Evolutionary conservation across 2,113 vertebrate genomes (phyloP).

Genomic region (Cephalopholis sonnerati): DNA sequence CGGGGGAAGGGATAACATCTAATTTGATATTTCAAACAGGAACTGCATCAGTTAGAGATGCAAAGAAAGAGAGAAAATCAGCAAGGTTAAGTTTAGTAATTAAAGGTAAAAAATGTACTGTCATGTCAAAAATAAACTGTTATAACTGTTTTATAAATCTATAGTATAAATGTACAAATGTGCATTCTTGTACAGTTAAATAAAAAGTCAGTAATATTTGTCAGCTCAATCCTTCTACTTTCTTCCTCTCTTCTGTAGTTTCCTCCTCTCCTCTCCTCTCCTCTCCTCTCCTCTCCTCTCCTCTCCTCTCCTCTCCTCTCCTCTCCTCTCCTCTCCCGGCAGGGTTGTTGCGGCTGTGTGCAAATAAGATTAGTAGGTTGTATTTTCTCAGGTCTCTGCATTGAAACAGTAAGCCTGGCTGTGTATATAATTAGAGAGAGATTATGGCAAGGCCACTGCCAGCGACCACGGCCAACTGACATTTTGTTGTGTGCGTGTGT

Average conservation of each 20-base stretch:
- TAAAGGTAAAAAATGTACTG: neutral
- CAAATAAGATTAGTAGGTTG: constrained; percentile 83
- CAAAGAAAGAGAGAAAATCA: neutral
- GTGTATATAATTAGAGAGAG: constrained; percentile 84
- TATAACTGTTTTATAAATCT: no score
- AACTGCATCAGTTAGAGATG: neutral
- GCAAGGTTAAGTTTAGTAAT: neutral
- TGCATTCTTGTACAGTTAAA: neutral
- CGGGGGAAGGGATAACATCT: neutral
- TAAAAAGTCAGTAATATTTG: neutral
- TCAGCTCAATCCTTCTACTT: neutral
- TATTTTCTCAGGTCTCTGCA: constrained; percentile 84
- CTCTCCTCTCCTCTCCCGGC: constrained; percentile 46
- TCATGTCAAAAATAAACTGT: neutral
- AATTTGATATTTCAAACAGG: neutral
- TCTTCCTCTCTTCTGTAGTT: neutral
- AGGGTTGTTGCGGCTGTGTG: constrained; percentile 76
- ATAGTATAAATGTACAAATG: neutral
- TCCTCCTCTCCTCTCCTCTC: constrained; percentile 1
- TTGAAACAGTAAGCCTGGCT: constrained; percentile 81
- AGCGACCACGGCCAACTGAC: constrained; percentile 74
- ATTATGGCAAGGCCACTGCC: constrained; percentile 77
- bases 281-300: neutral
- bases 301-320: constrained; percentile 17
- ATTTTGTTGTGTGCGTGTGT: constrained; percentile 63